Evolutionary conservation across 2,888 invertebrate species (phyloP).

Genomic region (Polydrusus tereticollis): DNA sequence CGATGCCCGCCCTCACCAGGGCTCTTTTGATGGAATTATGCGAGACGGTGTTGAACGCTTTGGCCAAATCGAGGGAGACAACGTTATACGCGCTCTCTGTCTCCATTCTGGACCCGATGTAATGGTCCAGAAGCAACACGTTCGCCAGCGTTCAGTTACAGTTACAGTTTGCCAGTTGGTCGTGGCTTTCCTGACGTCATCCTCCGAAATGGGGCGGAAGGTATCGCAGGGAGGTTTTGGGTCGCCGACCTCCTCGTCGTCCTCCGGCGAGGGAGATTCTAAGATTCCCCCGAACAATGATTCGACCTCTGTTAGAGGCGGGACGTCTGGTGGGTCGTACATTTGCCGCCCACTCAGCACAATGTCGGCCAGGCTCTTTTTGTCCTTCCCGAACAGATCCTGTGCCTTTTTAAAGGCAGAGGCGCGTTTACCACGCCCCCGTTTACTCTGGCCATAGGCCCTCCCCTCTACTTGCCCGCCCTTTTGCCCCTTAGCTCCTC

Average conservation of each 20-base stretch:
- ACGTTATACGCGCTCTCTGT: no score
- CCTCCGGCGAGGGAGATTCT: constrained; percentile 1
- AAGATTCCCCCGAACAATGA: not conserved
- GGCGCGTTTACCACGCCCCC: constrained; percentile 10
- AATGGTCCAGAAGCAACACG: no score
- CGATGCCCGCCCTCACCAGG: no score
- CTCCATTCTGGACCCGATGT: no score
- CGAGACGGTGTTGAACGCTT: no score
- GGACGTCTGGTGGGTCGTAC: not conserved
- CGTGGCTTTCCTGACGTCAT: constrained; percentile 7
- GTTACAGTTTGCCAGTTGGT: constrained; percentile 2
- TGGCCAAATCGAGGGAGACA: no score
- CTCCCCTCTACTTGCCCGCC: not conserved
- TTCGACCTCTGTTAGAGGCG: not conserved
- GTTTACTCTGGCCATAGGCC: not conserved
- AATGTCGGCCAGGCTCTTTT: not conserved
- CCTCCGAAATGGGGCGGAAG: constrained; percentile 11
- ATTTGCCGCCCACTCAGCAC: not conserved
- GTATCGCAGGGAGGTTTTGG: not conserved
- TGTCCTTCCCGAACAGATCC: constrained; percentile 2
- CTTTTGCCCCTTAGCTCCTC: not conserved
- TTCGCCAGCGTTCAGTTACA: no score
- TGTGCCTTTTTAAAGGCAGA: constrained; percentile 21
- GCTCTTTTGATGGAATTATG: no score
- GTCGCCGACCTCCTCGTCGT: constrained; percentile 11